Percentiles rank a stretch among this genome's conserved stretches.
phyloP scores from a whole-genome alignment of 2,113 vertebrate genomes.

The Sula dactylatra region DNA sequence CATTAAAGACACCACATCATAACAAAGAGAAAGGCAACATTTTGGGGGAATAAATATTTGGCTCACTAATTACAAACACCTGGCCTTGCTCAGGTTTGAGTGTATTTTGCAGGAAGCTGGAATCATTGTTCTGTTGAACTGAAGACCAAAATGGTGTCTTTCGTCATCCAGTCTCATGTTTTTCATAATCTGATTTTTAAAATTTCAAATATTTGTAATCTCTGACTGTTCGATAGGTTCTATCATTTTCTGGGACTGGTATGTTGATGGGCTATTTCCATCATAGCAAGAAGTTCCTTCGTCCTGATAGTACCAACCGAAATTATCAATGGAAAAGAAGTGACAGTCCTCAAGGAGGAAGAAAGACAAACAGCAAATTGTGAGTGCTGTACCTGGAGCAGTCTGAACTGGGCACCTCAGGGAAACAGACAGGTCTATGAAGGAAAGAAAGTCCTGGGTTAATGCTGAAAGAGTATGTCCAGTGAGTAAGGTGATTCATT shows the following conservation, averaged over 20 bases:
- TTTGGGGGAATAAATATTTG: not conserved
- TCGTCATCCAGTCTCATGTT: not conserved
- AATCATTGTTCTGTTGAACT: not conserved
- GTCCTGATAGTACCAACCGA: not conserved
- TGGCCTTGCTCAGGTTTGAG: not conserved
- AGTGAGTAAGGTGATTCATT: not conserved
- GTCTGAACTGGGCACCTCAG: not conserved
- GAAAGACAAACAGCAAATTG: not conserved
- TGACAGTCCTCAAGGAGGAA: not conserved
- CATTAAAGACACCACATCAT: not conserved
- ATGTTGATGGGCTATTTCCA: not conserved
- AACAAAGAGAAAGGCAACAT: not conserved
- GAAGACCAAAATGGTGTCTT: not conserved
- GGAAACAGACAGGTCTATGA: not conserved
- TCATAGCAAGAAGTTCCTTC: not conserved
- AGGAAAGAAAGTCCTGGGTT: not conserved
- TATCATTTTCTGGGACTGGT: not conserved
- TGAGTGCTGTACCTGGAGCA: not conserved
- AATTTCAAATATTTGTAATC: not conserved
- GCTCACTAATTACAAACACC: not conserved
- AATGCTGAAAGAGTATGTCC: not conserved
- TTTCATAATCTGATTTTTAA: not conserved
- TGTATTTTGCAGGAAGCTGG: not conserved
- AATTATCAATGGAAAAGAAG: not conserved
- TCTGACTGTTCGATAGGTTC: not conserved